Conservation (phyloP, 1,140 invertebrate species). For the Leguminivora glycinivorella region DNA sequence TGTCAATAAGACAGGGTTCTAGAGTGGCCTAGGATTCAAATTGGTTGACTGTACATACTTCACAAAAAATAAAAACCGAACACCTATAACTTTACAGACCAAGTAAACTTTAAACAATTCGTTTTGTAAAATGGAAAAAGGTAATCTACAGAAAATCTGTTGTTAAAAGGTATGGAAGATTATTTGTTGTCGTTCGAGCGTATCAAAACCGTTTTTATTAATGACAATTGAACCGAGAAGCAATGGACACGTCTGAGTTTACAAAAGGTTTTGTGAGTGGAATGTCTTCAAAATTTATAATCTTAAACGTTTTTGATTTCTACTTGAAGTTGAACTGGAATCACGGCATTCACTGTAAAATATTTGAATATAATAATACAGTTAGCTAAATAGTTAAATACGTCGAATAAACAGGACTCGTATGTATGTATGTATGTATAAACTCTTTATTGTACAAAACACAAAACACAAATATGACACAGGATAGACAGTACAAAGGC, state of each 20-base stretch:
- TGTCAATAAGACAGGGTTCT: too few species aligned
- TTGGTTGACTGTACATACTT: too few species aligned
- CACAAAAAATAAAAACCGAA: too few species aligned
- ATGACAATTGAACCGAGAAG: slow-evolving; percentile 47
- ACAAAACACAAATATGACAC: too few species aligned
- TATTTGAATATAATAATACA: too few species aligned
- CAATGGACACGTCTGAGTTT: slow-evolving; percentile 31
- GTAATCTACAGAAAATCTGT: slow-evolving; percentile 9
- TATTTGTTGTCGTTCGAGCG: slow-evolving; percentile 43
- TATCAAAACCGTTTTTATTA: slow-evolving; percentile 53
- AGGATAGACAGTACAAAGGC: too few species aligned
- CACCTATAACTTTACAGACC: background rate
- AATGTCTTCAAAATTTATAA: slow-evolving; percentile 17
- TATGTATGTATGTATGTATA: too few species aligned
- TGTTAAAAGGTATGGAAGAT: slow-evolving; percentile 16
- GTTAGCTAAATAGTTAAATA: too few species aligned
- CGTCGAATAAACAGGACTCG: too few species aligned
- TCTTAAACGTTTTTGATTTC: background rate
- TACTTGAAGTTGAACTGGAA: background rate
- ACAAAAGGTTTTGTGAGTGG: background rate
- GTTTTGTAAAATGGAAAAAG: slow-evolving; percentile 29
- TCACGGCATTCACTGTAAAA: too few species aligned
- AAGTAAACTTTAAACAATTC: background rate
- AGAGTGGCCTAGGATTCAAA: too few species aligned
- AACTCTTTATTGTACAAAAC: too few species aligned